Evolutionary conservation across 2,113 vertebrate species (phyloP).

Genomic region (Oreotrochilus melanogaster): DNA sequence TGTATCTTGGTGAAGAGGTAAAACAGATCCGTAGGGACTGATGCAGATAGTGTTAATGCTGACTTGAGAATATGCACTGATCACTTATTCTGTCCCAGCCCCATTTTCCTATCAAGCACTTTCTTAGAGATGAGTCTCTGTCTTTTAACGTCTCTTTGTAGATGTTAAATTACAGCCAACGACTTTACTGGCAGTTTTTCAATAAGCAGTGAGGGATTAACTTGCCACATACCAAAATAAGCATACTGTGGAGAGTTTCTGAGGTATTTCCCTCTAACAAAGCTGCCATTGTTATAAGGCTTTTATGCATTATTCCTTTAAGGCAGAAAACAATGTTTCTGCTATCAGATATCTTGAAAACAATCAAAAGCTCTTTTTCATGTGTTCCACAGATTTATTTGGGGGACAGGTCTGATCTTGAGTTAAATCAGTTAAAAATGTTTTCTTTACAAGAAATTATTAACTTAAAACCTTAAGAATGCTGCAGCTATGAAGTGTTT

Average conservation of each 20-base stretch:
- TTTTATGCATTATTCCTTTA: not conserved
- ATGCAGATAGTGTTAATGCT: not conserved
- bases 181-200: not conserved
- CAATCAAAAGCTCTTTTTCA: not conserved
- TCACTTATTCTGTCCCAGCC: not conserved
- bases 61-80: not conserved
- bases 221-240: not conserved
- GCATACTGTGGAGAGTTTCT: not conserved
- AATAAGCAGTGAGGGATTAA: not conserved
- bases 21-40: not conserved
- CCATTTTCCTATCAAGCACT: not conserved
- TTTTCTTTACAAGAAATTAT: not conserved
- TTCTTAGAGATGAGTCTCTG: not conserved
- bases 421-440: not conserved
- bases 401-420: not conserved
- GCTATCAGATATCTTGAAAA: not conserved
- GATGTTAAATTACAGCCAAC: not conserved
- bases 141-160: not conserved
- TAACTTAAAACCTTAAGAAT: not conserved
- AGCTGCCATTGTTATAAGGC: not conserved
- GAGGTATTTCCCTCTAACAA: not conserved
- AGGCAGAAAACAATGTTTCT: not conserved
- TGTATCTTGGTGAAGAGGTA: not conserved
- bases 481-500: not conserved
- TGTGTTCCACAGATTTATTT: not conserved